Base-by-base conservation (phyloP, 2,113 vertebrate genomes). In the Sakesphorus luctuosus region DNA sequence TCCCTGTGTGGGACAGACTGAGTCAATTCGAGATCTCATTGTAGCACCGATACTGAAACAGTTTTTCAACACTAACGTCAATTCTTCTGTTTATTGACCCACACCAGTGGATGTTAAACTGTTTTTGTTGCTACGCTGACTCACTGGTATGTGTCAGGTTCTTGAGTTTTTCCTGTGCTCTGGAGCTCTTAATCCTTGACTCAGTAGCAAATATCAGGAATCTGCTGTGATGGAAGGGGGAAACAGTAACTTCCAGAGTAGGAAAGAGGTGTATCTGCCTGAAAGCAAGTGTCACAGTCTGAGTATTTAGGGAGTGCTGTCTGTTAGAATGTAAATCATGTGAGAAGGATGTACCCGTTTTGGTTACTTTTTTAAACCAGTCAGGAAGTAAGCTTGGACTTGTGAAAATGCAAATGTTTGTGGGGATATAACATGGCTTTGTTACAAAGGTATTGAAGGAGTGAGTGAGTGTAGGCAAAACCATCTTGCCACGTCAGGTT, bases 401-500 rank as follows among this genome's bases (percentile, higher is more conserved):
- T 90, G 53, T 80, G 63, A 65, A 91, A 93, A 91, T 43, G 68
- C 63, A 63, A 28, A 78, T 87, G 52, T 47, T 26, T 66, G 69
- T 40, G n/a, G 65, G 94, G 84, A 31, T 63, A 62, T 87, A 76
- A 73, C 58, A 35, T n/a, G 52, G 82, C 78, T 97, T 95, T 93
- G 81, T 92, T 90, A 69, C 3, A 33, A 74, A 91, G n/a, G 11
- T 31, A 12, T 53, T 59, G 86, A 90, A 95, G 75, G 65, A 92
- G 68, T 8, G 65, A 92, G 68, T 8, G 40, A 82, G 49, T 36
- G 59, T 82, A 66, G 95, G 87, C 72, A 88, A 80, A 85, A 84
- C 87, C 17, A 18, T 91, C 93, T 94, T 96, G 95, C 92, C 95
- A 82, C 66, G 25, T 95, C 81, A 73, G 86, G 94, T 85, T 92